Base-by-base conservation (phyloP, 2,888 invertebrate genomes). In the Harmothoe impar region DNA sequence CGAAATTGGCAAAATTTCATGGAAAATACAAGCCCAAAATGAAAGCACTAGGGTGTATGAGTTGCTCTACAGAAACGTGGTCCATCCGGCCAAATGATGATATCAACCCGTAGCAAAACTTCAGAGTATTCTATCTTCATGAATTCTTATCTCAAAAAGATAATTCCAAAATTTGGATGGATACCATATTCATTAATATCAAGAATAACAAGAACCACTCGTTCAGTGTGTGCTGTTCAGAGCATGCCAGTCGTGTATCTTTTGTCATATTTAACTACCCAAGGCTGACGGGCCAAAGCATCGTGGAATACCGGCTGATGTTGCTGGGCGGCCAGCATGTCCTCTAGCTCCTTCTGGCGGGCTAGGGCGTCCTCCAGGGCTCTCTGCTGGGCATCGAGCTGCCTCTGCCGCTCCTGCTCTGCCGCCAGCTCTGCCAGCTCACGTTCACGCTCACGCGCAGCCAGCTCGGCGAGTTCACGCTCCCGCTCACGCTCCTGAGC, bases 231-330 rank as follows among this genome's bases (percentile, higher is more conserved):
- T 86, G 86, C 54, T 29, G 86, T 25, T 56, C 86, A 86, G n/a
- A 86, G 31, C 86, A 86, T 86, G 86, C 86, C 54, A 54, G 43
- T 51, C 51, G 20, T 29, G 29, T 43, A 43, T 43, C 43, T 3
- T 43, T 10, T 43, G 3, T 43, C 10, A 43, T 43, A 7, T 7
- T 25, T 86, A 54, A 86, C 86, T 86, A 86, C 86, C 86, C 86
- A 86, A 86, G 86, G 86, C 86, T 86, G 86, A 29, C 33, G 52
- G 25, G 86, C 86, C 86, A 86, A 86, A 54, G 86, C 86, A 86
- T 86, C 86, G 86, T 86, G 86, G 86, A 54, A 86, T 86, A 86
- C 86, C 86, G 86, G 86, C 89, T 89, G 89, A n/a, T 89, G 62
- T 29, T 68, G 68, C 68, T 68, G 62, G 31, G n/a, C 31, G 89